Base-by-base conservation (phyloP, 2,888 invertebrate genomes). In the Scelioninae gen. 1 region DNA sequence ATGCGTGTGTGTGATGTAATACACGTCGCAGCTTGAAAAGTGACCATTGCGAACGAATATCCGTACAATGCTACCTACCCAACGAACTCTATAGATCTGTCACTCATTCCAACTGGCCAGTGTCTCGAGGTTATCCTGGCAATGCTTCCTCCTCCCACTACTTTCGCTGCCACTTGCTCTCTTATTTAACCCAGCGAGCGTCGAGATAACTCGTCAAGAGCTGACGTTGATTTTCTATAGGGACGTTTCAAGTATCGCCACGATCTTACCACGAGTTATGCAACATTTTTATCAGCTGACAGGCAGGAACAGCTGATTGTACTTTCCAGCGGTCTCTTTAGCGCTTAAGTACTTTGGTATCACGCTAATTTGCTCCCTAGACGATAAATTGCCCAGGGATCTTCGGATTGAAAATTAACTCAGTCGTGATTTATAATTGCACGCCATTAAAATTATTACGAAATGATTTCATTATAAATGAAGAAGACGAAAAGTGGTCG, bases 21-120 rank as follows among this genome's bases (percentile, higher is more conserved):
- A 45, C 65, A 47, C 58, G 53, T 76, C 60, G 47, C 74, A 16
- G 55, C 62, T 34, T 47, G 78, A 80, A 78, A 81, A 86, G 66
- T 76, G 55, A 71, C 79, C 76, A 55, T 66, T 65, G 55, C 63
- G 76, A 85, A 84, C 80, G 85, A 85, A 87, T 86, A 83, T 88
- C 84, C 84, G 83, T 85, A 91, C 91, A 90, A 91, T 89, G 90
- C 90, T 90, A 90, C 90, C 89, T 88, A 89, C 87, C 89, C 90
- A 88, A 88, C 86, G 87, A 88, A 88, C 88, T 88, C 91, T 90
- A 91, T 91, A 91, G 91, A 91, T 90, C 90, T 89, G 91, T 91
- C 91, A 89, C 86, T 91, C 91, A 91, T 85, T 82, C 82, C 62
- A 47, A 86, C 84, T 85, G 82, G 82, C 83, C 60, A 79, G 86